These are phyloP conservation scores for Lordiphosa collinella DNA, from an alignment of 1,140 invertebrate species.

Conservation along the genomic window DNA sequence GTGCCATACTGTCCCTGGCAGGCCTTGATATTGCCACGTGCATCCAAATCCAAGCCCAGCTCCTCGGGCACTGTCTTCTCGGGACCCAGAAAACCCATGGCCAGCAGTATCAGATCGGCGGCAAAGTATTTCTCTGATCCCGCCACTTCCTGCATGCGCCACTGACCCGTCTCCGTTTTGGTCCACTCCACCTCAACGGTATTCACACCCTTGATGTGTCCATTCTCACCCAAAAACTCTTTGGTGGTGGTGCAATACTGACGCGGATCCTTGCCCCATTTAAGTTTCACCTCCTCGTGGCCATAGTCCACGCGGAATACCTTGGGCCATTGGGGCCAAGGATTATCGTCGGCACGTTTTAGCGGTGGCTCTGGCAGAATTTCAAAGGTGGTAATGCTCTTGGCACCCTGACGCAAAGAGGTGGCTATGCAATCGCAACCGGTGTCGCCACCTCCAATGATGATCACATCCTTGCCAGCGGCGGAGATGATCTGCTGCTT, in stretches of 20 bases:
- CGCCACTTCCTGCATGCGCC: conserved; percentile 95
- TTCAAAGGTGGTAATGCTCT: conserved; percentile 97
- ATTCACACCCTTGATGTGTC: conserved; percentile 92
- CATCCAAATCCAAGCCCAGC: conserved; percentile 91
- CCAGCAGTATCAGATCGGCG: conserved; percentile 95
- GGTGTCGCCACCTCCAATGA: conserved; percentile 99
- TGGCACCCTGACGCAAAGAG: conserved; percentile 97
- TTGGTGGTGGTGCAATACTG: conserved; percentile 96
- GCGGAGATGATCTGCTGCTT: conserved; percentile 85
- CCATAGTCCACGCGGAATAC: conserved; percentile 99
- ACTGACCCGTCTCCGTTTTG: conserved; percentile 94
- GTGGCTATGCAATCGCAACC: conserved; percentile 99
- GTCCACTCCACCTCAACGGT: conserved; percentile 96
- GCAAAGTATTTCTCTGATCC: conserved; percentile 91
- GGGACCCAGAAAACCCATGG: conserved; percentile 99
- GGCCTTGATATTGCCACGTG: conserved; percentile 95
- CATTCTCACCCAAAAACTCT: conserved; percentile 95
- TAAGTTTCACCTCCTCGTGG: conserved; percentile 96
- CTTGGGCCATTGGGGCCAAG: conserved; percentile 98
- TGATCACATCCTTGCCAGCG: conserved; percentile 96
- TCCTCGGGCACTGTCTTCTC: conserved; percentile 94
- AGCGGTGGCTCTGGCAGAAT: conserved; percentile 95
- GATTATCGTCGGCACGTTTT: conserved; percentile 91
- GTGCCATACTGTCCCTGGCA: conserved; percentile 89
- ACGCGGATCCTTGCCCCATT: conserved; percentile 95